phyloP scores from a whole-genome alignment of 64 coral and sea anemone genomes.

The Anthopleura sola region DNA sequence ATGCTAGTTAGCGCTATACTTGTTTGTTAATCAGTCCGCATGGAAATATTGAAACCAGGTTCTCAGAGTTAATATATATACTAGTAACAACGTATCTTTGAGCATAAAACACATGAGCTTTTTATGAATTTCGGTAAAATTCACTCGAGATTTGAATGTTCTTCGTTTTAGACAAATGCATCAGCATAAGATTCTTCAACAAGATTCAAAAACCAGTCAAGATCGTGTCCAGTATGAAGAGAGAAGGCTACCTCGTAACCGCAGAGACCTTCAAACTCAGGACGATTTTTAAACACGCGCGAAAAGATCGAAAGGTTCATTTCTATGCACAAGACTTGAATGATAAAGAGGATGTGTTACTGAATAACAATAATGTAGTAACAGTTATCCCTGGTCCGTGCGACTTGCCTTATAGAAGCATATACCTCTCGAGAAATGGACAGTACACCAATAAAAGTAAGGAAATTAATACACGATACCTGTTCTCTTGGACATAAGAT shows the following conservation, averaged over 20 bases:
- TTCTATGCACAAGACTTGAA: slow-evolving; percentile 90
- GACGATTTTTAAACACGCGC: slow-evolving; percentile 94
- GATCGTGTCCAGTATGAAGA: slow-evolving; percentile 93
- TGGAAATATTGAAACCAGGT: too few relatives aligned
- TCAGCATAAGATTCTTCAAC: slow-evolving; percentile 86
- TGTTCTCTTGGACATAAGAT: too few relatives aligned
- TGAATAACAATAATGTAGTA: slow-evolving; percentile 80
- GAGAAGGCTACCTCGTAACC: slow-evolving; percentile 82
- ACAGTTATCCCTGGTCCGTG: slow-evolving; percentile 70
- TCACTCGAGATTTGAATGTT: neutral
- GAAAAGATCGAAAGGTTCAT: slow-evolving; percentile 87
- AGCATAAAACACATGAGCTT: too few relatives aligned
- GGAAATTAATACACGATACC: too few relatives aligned
- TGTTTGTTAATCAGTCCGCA: too few relatives aligned
- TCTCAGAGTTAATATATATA: too few relatives aligned
- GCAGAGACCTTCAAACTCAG: slow-evolving; percentile 93
- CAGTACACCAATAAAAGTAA: slow-evolving; percentile 45
- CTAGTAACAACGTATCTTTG: too few relatives aligned
- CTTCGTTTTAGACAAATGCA: slow-evolving; percentile 68
- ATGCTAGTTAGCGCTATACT: too few relatives aligned
- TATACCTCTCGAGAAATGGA: slow-evolving; percentile 49
- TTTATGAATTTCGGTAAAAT: too few relatives aligned
- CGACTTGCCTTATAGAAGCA: slow-evolving; percentile 58
- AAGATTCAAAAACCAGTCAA: slow-evolving; percentile 78
- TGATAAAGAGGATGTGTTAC: slow-evolving; percentile 58